Evolutionary conservation across 1,140 invertebrate species (phyloP), one percentile per base, ranked within the genome.

Genomic region (Agrilus planipennis): DNA sequence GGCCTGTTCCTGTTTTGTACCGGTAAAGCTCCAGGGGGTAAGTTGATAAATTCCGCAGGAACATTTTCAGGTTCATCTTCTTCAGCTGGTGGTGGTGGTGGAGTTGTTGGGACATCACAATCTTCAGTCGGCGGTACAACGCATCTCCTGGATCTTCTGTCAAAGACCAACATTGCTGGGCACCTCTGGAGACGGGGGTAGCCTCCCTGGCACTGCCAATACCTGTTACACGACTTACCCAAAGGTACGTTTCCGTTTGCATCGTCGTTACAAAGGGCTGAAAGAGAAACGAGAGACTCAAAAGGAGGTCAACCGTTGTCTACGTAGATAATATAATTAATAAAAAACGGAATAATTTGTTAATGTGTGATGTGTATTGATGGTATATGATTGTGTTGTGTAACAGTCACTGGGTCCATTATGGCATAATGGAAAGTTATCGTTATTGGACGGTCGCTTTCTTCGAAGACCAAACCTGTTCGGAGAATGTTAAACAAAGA

Each of bases 201-300:
- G 2, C 88, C 89, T 20, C 87, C 88, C 60, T 91, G 87, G 54
- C 88, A 92, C 51, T 89, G 82, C 88, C 89, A 92, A 64, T 90
- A 92, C 17, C 88, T 72, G 64, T 89, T 89, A 70, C 88, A 92
- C 3, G 85, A 89, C 64, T 91, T 90, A 49, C 87, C 88, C 17
- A 86, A 61, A 6, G 75, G 70, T 5, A 79, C 75, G 49, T 75
- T 75, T 20, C 75, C 75, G 39, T 69, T 67, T 18, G 86, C 71
- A 49, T 89, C 85, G 39, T 90, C 85, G 58, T 89, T 89, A 62
- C 88, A 91, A 10, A 92, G 75, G 45, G 89, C 87, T 91, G 14
- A 6, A 39, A 44, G 15, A n/a, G n/a, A n/a, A n/a, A n/a, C n/a
- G n/a, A n/a, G n/a, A n/a, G n/a, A n/a, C n/a, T n/a, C n/a, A n/a